A percentile compares a stretch with the other conserved stretches of the same genome.
Evolutionary conservation across 1,140 invertebrate genomes (phyloP).

Genomic region (Gryon sp.): DNA sequence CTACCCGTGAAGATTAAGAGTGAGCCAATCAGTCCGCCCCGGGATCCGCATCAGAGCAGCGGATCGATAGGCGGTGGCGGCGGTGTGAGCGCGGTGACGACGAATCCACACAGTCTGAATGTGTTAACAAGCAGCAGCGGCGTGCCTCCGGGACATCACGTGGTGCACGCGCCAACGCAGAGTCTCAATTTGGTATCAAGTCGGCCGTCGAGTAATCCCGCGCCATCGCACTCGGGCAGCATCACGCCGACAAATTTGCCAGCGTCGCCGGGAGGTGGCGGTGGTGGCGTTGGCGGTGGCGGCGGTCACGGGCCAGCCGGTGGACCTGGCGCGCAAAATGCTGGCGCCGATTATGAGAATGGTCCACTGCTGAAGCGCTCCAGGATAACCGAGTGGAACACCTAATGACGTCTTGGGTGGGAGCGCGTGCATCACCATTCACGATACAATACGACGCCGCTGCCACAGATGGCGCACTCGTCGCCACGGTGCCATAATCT

Average conservation of each 20-base stretch:
- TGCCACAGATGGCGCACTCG: conserved; percentile 60
- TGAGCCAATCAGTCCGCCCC: conserved; percentile 94
- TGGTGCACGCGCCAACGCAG: conserved; percentile 81
- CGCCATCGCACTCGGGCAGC: conserved; percentile 81
- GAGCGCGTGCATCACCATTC: conserved; percentile 32
- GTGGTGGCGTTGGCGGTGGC: conserved; percentile 78
- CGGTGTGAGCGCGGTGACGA: conserved; percentile 63
- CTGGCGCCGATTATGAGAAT: conserved; percentile 87
- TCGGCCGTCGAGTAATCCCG: conserved; percentile 76
- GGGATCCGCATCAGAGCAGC: conserved; percentile 80
- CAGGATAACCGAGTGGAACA: conserved; percentile 91
- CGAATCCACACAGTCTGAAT: conserved; percentile 71
- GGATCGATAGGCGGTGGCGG: conserved; percentile 69
- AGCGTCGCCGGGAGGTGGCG: conserved; percentile 78
- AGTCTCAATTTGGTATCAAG: conserved; percentile 80
- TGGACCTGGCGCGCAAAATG: too few species aligned
- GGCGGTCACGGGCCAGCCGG: conserved; percentile 68
- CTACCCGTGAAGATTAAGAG: conserved; percentile 95
- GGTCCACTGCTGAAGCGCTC: conserved; percentile 89
- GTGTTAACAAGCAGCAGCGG: conserved; percentile 69
- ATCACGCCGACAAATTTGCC: conserved; percentile 88
- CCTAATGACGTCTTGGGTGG: conserved; percentile 81
- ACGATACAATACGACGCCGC: conserved; percentile 42
- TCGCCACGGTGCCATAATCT: conserved; percentile 61
- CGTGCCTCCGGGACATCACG: conserved; percentile 70